Evolutionary conservation across 2,113 vertebrate genomes (phyloP), one percentile per base, ranked within the genome.

Genomic region (Hydropotes inermis): DNA sequence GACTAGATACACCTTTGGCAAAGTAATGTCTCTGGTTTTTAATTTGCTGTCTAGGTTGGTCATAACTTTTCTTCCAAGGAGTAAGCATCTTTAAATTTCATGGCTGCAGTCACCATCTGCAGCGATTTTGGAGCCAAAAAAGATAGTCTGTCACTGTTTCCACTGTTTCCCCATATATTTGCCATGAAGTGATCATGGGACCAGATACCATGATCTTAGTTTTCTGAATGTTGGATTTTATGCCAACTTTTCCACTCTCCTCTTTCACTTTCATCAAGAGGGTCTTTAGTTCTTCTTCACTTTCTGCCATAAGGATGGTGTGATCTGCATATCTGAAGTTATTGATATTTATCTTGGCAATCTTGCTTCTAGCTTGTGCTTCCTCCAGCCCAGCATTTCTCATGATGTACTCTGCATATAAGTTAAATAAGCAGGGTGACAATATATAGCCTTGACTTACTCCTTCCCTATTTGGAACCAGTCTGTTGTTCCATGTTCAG

Each of bases 371-470:
- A 67, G 33, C 17, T 67, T 67, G n/a, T 67, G 64, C 4, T 36
- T 36, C 10, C 10, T 36, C 33, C 64, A 36, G 64, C 33, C 64
- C 17, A 25, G 4, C 9, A 1, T 67, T 67, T 67, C 64, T 67
- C n/a, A 67, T 67, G 64, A 36, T 36, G 33, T 67, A 36, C n/a
- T 67, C 17, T 10, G 4, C 64, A 67, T 67, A 67, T 5, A 36
- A 70, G 17, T 70, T 67, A 67, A 67, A 21, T 36, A 67, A 67
- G 17, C 33, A 36, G 64, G 17, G 33, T 67, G 64, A 67, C 64
- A 21, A 36, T 21, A 36, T 5, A 36, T 1, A 67, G 33, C n/a
- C 64, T 36, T 36, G 17, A 16, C 2, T 0, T 67, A 36, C 17
- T 67, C 33, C 33, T 36, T 67, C 0, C 64, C 17, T 10, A 36